Conservation (phyloP, 2,113 vertebrate genomes). For the Albula glossodonta region DNA sequence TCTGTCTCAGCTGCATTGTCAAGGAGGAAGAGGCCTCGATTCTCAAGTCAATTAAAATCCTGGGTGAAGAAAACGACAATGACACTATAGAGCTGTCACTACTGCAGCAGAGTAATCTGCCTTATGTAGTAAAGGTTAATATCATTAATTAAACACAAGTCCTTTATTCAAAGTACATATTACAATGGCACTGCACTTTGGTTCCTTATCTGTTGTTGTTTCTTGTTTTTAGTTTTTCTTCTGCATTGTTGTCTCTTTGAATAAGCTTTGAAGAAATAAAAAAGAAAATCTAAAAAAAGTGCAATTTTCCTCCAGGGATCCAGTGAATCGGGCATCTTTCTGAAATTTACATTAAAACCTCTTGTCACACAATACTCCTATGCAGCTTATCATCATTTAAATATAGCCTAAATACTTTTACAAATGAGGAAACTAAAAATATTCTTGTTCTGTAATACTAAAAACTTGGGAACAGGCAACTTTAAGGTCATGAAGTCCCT, state of each 20-base stretch:
- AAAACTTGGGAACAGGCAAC: background rate
- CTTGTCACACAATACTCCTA: conserved; percentile 22
- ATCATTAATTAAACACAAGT: conserved; percentile 56
- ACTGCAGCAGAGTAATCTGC: conserved; percentile 47
- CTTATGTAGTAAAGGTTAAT: conserved; percentile 61
- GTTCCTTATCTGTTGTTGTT: conserved; percentile 35
- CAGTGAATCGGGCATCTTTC: conserved; percentile 38
- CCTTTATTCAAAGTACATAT: conserved; percentile 8
- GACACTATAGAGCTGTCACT: conserved; percentile 41
- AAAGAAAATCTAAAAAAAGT: conserved; percentile 41
- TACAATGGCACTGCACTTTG: conserved; percentile 33
- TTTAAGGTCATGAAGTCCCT: background rate
- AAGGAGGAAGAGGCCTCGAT: conserved; percentile 21
- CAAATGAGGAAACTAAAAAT: conserved; percentile 32
- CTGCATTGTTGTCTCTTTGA: conserved; percentile 31
- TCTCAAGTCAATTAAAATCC: conserved; percentile 63
- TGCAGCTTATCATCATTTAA: conserved; percentile 38
- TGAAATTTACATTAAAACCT: conserved; percentile 47
- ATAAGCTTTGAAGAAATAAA: conserved; percentile 52
- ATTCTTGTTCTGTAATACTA: background rate
- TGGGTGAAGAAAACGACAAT: conserved; percentile 41
- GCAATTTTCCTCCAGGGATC: conserved; percentile 39
- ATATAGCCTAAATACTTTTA: conserved; percentile 24
- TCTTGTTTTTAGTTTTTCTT: conserved; percentile 35
- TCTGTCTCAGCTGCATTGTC: conserved; percentile 23